phyloP scores from a whole-genome alignment of 2,113 vertebrate species.

The Dipodomys stephensi region DNA sequence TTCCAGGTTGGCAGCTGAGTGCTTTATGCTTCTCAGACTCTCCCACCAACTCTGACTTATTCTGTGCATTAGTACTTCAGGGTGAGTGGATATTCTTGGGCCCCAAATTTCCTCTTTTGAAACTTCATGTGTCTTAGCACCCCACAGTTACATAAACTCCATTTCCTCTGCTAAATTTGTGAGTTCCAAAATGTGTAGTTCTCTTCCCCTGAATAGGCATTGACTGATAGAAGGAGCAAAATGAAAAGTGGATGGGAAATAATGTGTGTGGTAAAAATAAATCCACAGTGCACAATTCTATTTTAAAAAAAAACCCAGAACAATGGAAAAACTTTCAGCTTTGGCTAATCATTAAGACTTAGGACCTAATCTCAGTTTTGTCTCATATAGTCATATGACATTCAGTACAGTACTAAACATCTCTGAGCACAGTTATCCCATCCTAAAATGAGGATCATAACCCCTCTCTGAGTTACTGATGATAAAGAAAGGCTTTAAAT shows the following conservation, averaged over 20 bases:
- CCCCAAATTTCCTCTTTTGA: background rate
- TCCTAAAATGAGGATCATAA: background rate
- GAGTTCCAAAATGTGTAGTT: background rate
- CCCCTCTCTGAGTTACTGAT: background rate
- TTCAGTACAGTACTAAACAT: constrained; percentile 1
- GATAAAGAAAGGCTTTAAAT: background rate
- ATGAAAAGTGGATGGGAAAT: background rate
- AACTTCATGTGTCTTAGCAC: background rate
- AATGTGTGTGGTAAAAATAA: background rate
- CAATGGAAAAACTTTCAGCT: background rate
- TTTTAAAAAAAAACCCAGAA: background rate
- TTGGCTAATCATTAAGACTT: background rate
- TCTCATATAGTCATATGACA: background rate
- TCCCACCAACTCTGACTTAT: background rate
- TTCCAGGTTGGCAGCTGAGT: rapidly evolving
- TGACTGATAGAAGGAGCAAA: background rate
- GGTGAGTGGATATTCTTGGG: background rate
- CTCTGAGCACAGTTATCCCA: background rate
- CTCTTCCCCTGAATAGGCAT: background rate
- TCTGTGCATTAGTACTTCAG: rapidly evolving
- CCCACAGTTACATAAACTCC: background rate
- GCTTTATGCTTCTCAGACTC: background rate
- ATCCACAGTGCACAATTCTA: background rate
- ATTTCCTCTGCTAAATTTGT: background rate
- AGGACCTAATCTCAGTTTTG: background rate